phyloP scores from a whole-genome alignment of 2,113 vertebrate species.

The Anas platyrhynchos region DNA sequence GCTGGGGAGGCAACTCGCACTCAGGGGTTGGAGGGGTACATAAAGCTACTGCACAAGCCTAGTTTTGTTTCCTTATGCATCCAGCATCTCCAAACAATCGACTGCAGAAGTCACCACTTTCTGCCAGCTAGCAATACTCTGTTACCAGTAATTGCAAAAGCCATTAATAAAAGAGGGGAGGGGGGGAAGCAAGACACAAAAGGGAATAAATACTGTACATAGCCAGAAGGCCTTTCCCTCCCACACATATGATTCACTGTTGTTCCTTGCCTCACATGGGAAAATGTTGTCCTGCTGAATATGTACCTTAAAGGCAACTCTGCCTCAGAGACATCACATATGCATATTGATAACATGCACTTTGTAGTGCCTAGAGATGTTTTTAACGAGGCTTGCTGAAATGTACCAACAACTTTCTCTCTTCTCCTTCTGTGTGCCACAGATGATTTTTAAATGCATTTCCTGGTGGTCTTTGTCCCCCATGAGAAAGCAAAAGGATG shows the following conservation, averaged over 20 bases:
- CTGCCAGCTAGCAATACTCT: constrained; percentile 69
- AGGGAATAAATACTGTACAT: constrained; percentile 81
- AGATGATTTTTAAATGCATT: constrained; percentile 68
- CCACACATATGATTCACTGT: constrained; percentile 84
- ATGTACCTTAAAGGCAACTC: constrained; percentile 82
- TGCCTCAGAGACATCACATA: constrained; percentile 83
- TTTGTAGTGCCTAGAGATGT: constrained; percentile 83
- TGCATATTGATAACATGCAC: constrained; percentile 85
- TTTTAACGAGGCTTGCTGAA: constrained; percentile 81
- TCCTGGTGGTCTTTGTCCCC: constrained; percentile 64
- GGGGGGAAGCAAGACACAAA: constrained; percentile 69
- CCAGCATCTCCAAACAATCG: constrained; percentile 16
- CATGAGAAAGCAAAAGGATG: constrained; percentile 51
- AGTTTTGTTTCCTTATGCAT: background rate
- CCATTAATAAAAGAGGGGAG: constrained; percentile 78
- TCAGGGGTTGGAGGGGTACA: background rate
- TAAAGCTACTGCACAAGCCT: background rate
- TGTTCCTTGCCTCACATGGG: constrained; percentile 81
- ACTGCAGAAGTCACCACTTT: constrained; percentile 61
- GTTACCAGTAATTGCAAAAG: constrained; percentile 81
- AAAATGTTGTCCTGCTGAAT: constrained; percentile 85
- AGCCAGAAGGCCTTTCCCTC: constrained; percentile 78
- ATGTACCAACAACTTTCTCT: constrained; percentile 77
- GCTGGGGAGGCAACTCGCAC: background rate
- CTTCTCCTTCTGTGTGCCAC: constrained; percentile 69